Base-by-base conservation (phyloP, 35 echinoderm and acorn worm genomes). In the Apostichopus californicus region DNA sequence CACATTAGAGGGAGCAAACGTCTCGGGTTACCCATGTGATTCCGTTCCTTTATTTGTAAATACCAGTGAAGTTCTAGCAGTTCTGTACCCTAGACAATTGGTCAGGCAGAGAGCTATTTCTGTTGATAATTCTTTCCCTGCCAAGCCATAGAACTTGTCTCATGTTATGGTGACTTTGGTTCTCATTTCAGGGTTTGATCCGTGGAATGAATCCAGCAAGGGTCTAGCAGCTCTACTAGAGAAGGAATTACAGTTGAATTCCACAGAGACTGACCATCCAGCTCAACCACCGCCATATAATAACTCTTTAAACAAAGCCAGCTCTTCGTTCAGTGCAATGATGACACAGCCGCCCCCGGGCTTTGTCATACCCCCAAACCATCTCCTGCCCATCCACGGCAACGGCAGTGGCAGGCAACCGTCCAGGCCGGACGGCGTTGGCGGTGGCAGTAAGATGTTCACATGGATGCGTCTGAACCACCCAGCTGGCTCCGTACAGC, bases 121-220 rank as follows among this genome's bases (percentile, higher is more conserved):
- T 46, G 34, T 46, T 46, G 34, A 46, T 46, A 46, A 46, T 46
- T 61, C 58, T 9, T 61, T 12, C 58, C 7, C 7, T 20, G 75
- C 80, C 15, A 83, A 83, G 55, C 20, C 14, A 0, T 34, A 59
- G 8, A 46, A 24, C 66, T 87, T 57, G 18, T 57, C n/a, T 5
- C 58, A 21, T 87, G 11, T 87, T 57, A 24, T 59, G 81, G 11
- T 18, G 9, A 73, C 87, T 53, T 90, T 55, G 25, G 4, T 0
- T 26, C 73, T 90, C 73, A 23, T 56, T 79, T 6, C 72, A 98
- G 97, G 95, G 18, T 99, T 99, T 92, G 97, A 99, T 81, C 97
- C 97, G 0, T 99, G 95, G 95, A 94, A 96, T 55, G 97, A 99
- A 86, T 99, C 97, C 25, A 96, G 92, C 46, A 96, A 99, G 77